phyloP scores from a whole-genome alignment of 2,113 vertebrate species.

The Percopsis transmontana region DNA sequence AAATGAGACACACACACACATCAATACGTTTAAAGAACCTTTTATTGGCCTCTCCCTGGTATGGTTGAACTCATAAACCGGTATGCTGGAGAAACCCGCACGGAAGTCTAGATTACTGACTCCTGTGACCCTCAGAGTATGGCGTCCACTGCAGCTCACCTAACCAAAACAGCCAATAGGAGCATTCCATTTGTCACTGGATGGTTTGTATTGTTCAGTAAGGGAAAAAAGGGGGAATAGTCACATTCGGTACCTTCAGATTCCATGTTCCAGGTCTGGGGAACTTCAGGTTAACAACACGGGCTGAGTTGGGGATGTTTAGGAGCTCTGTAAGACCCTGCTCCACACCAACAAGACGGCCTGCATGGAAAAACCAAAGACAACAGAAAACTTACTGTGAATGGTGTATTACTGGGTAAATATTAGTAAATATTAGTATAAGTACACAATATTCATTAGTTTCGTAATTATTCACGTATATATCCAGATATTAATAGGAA shows the following conservation, averaged over 20 bases:
- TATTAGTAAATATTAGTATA: background rate
- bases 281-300: constrained; percentile 87
- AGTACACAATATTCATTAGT: constrained; percentile 6
- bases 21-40: constrained; percentile 72
- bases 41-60: constrained; percentile 85
- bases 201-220: background rate
- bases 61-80: constrained; percentile 76
- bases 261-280: constrained; percentile 85
- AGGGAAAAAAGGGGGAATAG: background rate
- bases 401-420: background rate
- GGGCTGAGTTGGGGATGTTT: constrained; percentile 90
- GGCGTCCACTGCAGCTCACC: constrained; percentile 86
- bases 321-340: constrained; percentile 87
- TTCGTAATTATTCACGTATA: background rate
- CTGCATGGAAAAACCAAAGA: constrained; percentile 69
- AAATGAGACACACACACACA: constrained; percentile 16
- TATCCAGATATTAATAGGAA: too few species aligned
- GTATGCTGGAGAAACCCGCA: constrained; percentile 83
- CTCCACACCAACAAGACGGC: constrained; percentile 80
- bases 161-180: constrained; percentile 42
- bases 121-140: constrained; percentile 88
- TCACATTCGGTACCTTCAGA: constrained; percentile 80
- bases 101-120: constrained; percentile 87
- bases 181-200: constrained; percentile 1
- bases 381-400: background rate